These are phyloP conservation scores for Drosophila pruinosa DNA, from an alignment of 1,140 invertebrate genomes.

Conservation along the genomic window DNA sequence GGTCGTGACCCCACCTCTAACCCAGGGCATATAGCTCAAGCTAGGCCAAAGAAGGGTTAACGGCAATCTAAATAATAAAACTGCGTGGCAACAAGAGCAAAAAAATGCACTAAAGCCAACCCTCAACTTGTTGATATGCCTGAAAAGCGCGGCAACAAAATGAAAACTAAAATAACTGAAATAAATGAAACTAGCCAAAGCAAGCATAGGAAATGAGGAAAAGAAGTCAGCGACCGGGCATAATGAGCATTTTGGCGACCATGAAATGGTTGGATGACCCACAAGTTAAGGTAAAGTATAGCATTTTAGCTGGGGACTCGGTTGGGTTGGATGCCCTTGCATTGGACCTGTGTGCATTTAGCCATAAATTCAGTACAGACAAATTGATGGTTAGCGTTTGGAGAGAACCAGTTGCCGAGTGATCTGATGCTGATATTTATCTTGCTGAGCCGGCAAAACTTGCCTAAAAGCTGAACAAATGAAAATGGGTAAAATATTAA, in stretches of 20 bases:
- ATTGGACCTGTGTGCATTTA: conserved; percentile 25
- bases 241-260: neutral
- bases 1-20: conserved; percentile 78
- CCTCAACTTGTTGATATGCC: conserved; percentile 72
- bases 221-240: conserved; percentile 27
- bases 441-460: neutral
- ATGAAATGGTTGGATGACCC: conserved; percentile 59
- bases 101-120: conserved; percentile 34
- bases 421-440: conserved; percentile 19
- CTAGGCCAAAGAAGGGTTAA: conserved; percentile 70
- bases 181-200: conserved; percentile 4
- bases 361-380: conserved; percentile 27
- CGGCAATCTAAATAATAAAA: conserved; percentile 75
- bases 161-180: conserved; percentile 57
- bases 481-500: conserved; percentile 40
- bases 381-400: conserved; percentile 23
- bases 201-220: neutral
- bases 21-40: conserved; percentile 36
- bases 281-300: conserved; percentile 31
- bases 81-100: conserved; percentile 53
- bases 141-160: conserved; percentile 28
- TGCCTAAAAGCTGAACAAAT: conserved; percentile 21
- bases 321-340: conserved; percentile 16
- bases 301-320: neutral
- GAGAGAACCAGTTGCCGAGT: conserved; percentile 14